Conservation (phyloP, 2,888 invertebrate species). For the Leptinotarsa haldemani region DNA sequence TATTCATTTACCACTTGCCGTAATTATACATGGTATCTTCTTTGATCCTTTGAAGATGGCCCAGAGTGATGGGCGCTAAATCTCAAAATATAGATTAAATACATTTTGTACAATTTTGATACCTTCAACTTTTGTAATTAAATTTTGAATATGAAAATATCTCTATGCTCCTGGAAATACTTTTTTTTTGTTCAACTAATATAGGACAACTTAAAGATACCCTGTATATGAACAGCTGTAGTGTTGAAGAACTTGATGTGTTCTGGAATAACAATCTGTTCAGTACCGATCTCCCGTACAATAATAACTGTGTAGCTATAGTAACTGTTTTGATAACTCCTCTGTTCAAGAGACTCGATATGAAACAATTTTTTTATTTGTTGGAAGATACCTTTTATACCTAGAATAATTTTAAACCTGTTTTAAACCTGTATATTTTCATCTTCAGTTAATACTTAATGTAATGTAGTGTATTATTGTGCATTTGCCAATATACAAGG, state of each 20-base stretch:
- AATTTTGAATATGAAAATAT: too few relatives aligned
- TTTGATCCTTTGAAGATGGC: background rate
- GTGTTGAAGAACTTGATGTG: conserved; percentile 2
- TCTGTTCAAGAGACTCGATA: background rate
- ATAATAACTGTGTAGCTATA: conserved; percentile 13
- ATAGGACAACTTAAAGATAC: background rate
- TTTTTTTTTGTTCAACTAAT: too few relatives aligned
- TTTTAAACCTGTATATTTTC: conserved; percentile 41
- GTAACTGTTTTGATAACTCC: background rate
- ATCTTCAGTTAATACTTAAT: conserved; percentile 30
- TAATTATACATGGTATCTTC: background rate
- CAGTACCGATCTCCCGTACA: conserved; percentile 11
- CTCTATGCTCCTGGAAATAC: too few relatives aligned
- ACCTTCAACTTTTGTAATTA: too few relatives aligned
- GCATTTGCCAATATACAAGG: conserved; percentile 36
- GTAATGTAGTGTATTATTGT: conserved; percentile 32
- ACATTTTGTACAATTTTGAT: too few relatives aligned
- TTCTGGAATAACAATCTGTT: background rate
- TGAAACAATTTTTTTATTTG: background rate
- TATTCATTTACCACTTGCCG: background rate
- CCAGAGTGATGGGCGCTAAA: too few relatives aligned
- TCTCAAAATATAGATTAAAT: too few relatives aligned
- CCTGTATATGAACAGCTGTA: background rate
- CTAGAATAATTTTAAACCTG: conserved; percentile 39
- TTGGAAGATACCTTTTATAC: conserved; percentile 23